Base-by-base conservation (phyloP, 2,113 vertebrate species). In the Ramphastos sulfuratus region DNA sequence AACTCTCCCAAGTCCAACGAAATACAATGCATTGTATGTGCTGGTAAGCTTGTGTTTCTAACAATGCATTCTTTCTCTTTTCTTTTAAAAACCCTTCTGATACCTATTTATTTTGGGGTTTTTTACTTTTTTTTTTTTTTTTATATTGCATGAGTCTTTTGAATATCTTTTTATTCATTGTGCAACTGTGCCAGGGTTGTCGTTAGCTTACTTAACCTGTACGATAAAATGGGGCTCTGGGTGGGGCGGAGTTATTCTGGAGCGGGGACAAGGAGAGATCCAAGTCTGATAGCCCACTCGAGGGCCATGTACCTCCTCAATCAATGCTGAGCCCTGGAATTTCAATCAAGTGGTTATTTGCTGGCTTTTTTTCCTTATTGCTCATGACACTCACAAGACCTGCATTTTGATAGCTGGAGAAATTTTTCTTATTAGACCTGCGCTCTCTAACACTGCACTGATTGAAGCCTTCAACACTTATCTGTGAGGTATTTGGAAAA, bases 21-120 rank as follows among this genome's bases (percentile, higher is more conserved):
- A 97, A 94, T 84, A 97, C 71, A 97, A 98, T 98, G 98, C 98
- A 98, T 98, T 98, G 98, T 98, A 94, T 96, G 95, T 97, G 97
- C 96, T 58, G 96, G 94, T 97, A 92, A 98, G 97, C 97, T 97
- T 98, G 97, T 98, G 97, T 98, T 97, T 95, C 95, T 87, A 97
- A 97, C 91, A 92, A 96, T 95, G 96, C 97, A 96, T 97, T 91
- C 89, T 94, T 96, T 82, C 89, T 95, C 67, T 87, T 91, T 94
- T 94, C 52, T 92, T 94, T 95, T 88, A 19, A 91, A 96, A 97
- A 90, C 85, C 93, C 94, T 96, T 94, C 95, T 25, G 80, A 88
- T 95, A 93, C 69, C 76, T 92, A 63, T 93, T 95, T 95, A 23
- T 95, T 95, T 87, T 90, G 30, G 37, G 37, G 37, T 37, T 37